Conservation (phyloP, 2,888 invertebrate genomes). For the Embidobia sp. region DNA sequence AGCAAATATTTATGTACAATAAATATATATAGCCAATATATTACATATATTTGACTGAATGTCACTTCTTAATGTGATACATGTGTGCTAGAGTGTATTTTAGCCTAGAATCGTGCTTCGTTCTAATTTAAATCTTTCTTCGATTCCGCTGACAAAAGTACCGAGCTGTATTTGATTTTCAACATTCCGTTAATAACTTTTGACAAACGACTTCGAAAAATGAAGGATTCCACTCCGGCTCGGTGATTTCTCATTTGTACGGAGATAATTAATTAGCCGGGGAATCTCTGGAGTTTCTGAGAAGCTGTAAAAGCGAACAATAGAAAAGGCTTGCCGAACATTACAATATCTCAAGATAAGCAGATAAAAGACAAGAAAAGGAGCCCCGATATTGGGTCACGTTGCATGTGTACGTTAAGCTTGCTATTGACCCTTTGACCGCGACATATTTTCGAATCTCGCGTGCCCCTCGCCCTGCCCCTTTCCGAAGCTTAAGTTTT, state of each 20-base stretch:
- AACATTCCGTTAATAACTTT: not conserved
- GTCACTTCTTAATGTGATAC: too few relatives aligned
- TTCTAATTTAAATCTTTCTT: too few relatives aligned
- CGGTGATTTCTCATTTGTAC: conserved; percentile 27
- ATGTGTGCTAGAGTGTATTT: too few relatives aligned
- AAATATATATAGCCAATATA: too few relatives aligned
- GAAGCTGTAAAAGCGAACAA: conserved; percentile 27
- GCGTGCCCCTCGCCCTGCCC: not conserved
- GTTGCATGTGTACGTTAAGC: conserved; percentile 20
- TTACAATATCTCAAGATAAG: conserved; percentile 37
- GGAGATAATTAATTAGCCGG: conserved; percentile 41
- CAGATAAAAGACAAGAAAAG: conserved; percentile 39
- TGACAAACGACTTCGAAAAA: not conserved
- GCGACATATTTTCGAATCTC: conserved; percentile 26
- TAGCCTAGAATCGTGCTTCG: too few relatives aligned
- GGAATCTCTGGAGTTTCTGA: conserved; percentile 18
- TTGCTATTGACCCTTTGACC: conserved; percentile 46
- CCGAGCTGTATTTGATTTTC: too few relatives aligned
- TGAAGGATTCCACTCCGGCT: not conserved
- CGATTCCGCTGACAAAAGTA: too few relatives aligned
- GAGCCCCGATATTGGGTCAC: conserved; percentile 37
- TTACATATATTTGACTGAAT: too few relatives aligned
- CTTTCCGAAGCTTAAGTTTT: conserved; percentile 15
- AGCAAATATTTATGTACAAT: too few relatives aligned
- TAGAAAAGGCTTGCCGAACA: conserved; percentile 29